phyloP scores from a whole-genome alignment of 2,797 vertebrate species.

The Anniella stebbinsi region DNA sequence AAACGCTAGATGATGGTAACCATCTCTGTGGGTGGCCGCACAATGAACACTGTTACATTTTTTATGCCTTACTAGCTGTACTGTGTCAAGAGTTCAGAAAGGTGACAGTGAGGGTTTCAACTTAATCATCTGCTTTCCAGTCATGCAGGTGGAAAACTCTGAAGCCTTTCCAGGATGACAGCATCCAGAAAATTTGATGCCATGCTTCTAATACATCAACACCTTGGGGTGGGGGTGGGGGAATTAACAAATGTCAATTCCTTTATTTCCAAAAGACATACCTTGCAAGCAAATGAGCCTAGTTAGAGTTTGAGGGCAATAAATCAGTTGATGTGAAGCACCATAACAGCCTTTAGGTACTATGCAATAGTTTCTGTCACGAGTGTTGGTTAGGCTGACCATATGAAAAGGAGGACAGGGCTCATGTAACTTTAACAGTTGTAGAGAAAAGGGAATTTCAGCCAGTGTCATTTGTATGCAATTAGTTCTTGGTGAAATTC shows the following conservation, averaged over 20 bases:
- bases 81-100: slow-evolving; percentile 38
- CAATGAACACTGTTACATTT: background rate
- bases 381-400: too few relatives aligned
- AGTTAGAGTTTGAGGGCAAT: background rate
- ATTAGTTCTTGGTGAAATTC: too few relatives aligned
- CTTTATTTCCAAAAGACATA: slow-evolving; percentile 34
- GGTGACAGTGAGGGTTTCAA: slow-evolving; percentile 35
- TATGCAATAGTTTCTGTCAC: background rate
- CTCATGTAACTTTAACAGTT: too few relatives aligned
- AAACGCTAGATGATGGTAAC: background rate
- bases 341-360: background rate
- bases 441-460: too few relatives aligned
- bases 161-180: slow-evolving; percentile 2
- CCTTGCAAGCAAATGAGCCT: background rate
- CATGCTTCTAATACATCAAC: slow-evolving; percentile 8
- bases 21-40: slow-evolving; percentile 29
- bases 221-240: too few relatives aligned
- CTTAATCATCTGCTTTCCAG: slow-evolving; percentile 31
- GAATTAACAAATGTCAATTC: background rate
- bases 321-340: slow-evolving; percentile 9
- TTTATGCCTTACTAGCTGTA: slow-evolving; percentile 28
- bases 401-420: too few relatives aligned
- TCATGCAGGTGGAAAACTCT: slow-evolving; percentile 24
- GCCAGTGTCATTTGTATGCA: too few relatives aligned
- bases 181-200: slow-evolving; percentile 31